phyloP scores from a whole-genome alignment of 2,888 invertebrate genomes.

The Hyposoter didymator region DNA sequence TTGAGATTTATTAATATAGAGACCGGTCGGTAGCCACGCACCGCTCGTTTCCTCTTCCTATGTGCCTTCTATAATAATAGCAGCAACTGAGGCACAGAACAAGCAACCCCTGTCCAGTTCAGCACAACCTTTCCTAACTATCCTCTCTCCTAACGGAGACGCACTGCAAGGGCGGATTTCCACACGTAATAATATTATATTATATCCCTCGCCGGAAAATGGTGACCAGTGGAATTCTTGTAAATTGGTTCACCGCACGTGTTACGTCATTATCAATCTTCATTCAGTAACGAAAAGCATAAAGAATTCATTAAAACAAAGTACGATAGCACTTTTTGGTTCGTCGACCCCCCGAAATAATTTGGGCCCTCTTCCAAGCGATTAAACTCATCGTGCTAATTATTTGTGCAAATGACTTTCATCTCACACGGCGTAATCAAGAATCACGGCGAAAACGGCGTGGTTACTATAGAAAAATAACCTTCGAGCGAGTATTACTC shows the following conservation, averaged over 20 bases:
- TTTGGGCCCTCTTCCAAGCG: neutral
- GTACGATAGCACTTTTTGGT: conserved; percentile 26
- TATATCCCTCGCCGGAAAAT: conserved; percentile 55
- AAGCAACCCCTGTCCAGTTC: conserved; percentile 58
- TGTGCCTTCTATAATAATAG: conserved; percentile 53
- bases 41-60: conserved; percentile 71
- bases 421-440: neutral
- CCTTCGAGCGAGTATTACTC: neutral
- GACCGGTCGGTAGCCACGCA: conserved; percentile 74
- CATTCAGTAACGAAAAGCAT: conserved; percentile 4
- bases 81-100: conserved; percentile 20
- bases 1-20: conserved; percentile 84
- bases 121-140: neutral
- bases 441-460: neutral
- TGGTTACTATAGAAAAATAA: neutral
- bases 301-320: conserved; percentile 39
- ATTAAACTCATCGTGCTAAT: neutral
- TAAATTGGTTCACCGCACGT: conserved; percentile 52
- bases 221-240: conserved; percentile 58
- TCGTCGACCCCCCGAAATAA: neutral
- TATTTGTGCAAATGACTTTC: neutral
- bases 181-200: conserved; percentile 67
- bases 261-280: conserved; percentile 58
- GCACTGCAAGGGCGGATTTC: conserved; percentile 58
- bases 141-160: conserved; percentile 36